Conservation (phyloP, 2,888 invertebrate species). For the Euphydryas editha region DNA sequence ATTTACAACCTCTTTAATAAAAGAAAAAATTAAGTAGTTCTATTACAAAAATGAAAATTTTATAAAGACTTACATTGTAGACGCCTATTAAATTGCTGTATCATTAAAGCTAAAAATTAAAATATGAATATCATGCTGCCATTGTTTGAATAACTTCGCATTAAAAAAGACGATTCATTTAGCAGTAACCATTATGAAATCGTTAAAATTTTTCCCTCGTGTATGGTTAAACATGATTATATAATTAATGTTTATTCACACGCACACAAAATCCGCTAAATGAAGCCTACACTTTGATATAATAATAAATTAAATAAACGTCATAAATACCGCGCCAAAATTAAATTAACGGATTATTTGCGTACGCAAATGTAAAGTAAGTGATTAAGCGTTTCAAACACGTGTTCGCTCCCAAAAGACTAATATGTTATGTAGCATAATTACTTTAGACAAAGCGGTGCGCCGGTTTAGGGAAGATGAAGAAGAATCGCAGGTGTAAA, state of each 20-base stretch:
- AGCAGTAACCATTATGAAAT: slow-evolving; percentile 65
- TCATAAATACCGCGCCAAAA: slow-evolving; percentile 77
- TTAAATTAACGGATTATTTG: slow-evolving; percentile 81
- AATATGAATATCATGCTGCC: slow-evolving; percentile 34
- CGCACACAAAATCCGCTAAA: slow-evolving; percentile 71
- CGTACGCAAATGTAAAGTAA: slow-evolving; percentile 80
- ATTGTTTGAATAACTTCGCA: slow-evolving; percentile 41
- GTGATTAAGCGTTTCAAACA: slow-evolving; percentile 81
- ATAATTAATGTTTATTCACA: slow-evolving; percentile 74
- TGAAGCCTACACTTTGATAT: slow-evolving; percentile 77
- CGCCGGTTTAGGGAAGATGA: slow-evolving; percentile 80
- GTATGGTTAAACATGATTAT: slow-evolving; percentile 68
- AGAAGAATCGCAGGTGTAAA: slow-evolving; percentile 83
- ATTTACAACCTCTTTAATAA: background rate
- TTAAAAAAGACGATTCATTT: slow-evolving; percentile 58
- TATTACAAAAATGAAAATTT: background rate
- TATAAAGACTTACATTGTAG: slow-evolving; percentile 12
- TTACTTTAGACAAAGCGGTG: slow-evolving; percentile 78
- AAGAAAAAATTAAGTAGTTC: background rate
- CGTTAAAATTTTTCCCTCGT: slow-evolving; percentile 67
- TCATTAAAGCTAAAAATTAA: slow-evolving; percentile 23
- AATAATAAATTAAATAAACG: slow-evolving; percentile 80
- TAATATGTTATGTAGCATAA: slow-evolving; percentile 81
- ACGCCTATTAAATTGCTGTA: slow-evolving; percentile 19
- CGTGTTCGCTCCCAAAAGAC: slow-evolving; percentile 80